A percentile compares a stretch with the other conserved stretches of the same genome.
Conservation (phyloP, 2,888 invertebrate genomes). For the Altica lythri region DNA sequence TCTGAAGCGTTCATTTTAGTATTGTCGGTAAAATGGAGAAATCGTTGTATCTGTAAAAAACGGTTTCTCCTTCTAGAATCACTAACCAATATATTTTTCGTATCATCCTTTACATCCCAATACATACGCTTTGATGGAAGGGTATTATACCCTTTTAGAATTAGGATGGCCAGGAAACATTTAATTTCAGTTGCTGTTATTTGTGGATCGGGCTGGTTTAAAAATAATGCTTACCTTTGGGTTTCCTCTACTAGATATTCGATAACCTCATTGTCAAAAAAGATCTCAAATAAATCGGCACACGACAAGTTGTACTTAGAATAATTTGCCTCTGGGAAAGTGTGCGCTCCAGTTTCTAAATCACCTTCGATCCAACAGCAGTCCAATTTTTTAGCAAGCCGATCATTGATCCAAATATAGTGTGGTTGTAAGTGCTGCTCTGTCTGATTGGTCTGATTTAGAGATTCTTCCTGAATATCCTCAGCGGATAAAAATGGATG, state of each 20-base stretch:
- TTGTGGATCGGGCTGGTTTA: constrained; percentile 22
- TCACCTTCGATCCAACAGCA: too few relatives aligned
- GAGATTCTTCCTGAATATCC: too few relatives aligned
- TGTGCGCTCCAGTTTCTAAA: constrained; percentile 10
- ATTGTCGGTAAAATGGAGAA: constrained; percentile 48
- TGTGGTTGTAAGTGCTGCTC: too few relatives aligned
- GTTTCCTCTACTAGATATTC: too few relatives aligned
- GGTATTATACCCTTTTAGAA: constrained; percentile 38
- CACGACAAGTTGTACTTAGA: constrained; percentile 16
- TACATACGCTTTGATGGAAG: constrained; percentile 34
- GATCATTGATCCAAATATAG: too few relatives aligned
- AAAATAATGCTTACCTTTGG: constrained; percentile 22
- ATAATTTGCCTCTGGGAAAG: constrained; percentile 22
- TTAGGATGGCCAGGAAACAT: constrained; percentile 29
- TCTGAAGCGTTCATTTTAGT: constrained; percentile 9
- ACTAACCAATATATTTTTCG: constrained; percentile 26
- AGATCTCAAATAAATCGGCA: constrained; percentile 24
- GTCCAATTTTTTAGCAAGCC: too few relatives aligned
- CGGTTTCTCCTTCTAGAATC: constrained; percentile 33
- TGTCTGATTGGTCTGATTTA: too few relatives aligned
- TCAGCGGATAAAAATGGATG: too few relatives aligned
- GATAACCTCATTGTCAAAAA: constrained; percentile 23
- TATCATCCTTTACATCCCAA: constrained; percentile 38
- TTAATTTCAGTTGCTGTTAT: constrained; percentile 29
- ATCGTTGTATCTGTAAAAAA: constrained; percentile 29